A percentile compares a stretch with the other conserved stretches of the same genome.
Conservation (phyloP, 1,140 invertebrate genomes). For the Leptopilina boulardi region DNA sequence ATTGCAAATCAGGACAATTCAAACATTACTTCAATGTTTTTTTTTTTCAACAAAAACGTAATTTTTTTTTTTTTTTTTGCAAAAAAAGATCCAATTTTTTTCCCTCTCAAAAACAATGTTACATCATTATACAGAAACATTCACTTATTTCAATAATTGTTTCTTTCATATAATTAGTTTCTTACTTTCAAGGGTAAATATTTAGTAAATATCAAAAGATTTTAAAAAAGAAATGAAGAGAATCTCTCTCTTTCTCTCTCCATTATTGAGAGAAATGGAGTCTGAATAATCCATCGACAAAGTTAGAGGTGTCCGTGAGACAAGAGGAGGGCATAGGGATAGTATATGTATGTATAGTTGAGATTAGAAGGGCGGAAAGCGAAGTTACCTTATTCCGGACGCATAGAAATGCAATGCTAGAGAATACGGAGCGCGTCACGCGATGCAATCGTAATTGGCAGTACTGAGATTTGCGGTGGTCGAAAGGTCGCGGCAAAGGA, state of each 20-base stretch:
- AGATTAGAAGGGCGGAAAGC: constrained; percentile 21
- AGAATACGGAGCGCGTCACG: not conserved
- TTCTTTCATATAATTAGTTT: no score
- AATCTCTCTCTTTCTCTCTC: no score
- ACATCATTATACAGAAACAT: no score
- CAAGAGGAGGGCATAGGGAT: not conserved
- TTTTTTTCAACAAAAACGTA: not conserved
- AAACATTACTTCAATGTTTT: not conserved
- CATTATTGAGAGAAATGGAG: not conserved
- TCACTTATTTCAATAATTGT: no score
- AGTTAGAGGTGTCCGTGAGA: constrained; percentile 20
- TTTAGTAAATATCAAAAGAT: no score
- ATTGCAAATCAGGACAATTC: constrained; percentile 30
- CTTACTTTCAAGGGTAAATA: no score
- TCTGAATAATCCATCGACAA: not conserved
- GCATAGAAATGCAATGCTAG: constrained; percentile 10
- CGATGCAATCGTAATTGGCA: constrained; percentile 48
- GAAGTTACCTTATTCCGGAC: constrained; percentile 4
- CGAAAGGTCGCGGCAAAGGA: constrained; percentile 44
- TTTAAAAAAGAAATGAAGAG: not conserved
- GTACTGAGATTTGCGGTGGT: constrained; percentile 40
- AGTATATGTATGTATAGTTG: not conserved
- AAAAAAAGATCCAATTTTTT: not conserved
- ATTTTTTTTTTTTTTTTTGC: not conserved
- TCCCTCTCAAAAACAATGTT: not conserved